These are phyloP conservation scores for Drosophila fungiperda DNA, from an alignment of 2,888 invertebrate species.

Conservation along the genomic window DNA sequence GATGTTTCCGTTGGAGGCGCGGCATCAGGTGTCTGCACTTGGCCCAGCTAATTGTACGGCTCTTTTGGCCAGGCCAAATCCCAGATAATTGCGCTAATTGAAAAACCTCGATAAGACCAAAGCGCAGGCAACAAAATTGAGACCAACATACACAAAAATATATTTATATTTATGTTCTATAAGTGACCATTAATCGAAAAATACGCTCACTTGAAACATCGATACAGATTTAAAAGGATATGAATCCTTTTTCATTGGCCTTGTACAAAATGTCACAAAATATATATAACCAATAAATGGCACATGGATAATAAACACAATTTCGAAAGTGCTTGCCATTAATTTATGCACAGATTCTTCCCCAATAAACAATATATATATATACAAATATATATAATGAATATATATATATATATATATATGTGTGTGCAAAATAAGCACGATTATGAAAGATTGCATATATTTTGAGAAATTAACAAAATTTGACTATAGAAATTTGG, in stretches of 20 bases:
- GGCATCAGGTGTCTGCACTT: slow-evolving; percentile 78
- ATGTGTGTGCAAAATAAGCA: slow-evolving; percentile 5
- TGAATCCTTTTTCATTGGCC: not conserved
- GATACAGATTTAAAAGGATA: not conserved
- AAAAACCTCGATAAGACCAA: slow-evolving; percentile 74
- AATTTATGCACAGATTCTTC: slow-evolving; percentile 19
- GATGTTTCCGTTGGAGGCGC: slow-evolving; percentile 29
- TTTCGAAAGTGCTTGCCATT: slow-evolving; percentile 37
- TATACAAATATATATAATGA: not conserved
- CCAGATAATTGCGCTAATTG: slow-evolving; percentile 77
- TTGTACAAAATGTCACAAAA: not conserved
- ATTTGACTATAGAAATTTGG: slow-evolving; percentile 28
- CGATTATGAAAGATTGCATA: slow-evolving; percentile 26
- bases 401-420: not conserved
- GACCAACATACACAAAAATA: not conserved
- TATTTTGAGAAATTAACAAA: slow-evolving; percentile 48
- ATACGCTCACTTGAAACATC: not conserved
- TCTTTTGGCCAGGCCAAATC: slow-evolving; percentile 72
- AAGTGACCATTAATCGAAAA: not conserved
- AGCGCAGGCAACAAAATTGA: slow-evolving; percentile 34
- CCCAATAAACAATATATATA: not conserved
- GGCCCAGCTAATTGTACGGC: slow-evolving; percentile 73
- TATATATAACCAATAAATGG: not conserved
- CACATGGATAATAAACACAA: slow-evolving; percentile 25
- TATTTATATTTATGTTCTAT: not conserved